Evolutionary conservation across 2,113 vertebrate genomes (phyloP).

Genomic region (Hemichromis elongatus): DNA sequence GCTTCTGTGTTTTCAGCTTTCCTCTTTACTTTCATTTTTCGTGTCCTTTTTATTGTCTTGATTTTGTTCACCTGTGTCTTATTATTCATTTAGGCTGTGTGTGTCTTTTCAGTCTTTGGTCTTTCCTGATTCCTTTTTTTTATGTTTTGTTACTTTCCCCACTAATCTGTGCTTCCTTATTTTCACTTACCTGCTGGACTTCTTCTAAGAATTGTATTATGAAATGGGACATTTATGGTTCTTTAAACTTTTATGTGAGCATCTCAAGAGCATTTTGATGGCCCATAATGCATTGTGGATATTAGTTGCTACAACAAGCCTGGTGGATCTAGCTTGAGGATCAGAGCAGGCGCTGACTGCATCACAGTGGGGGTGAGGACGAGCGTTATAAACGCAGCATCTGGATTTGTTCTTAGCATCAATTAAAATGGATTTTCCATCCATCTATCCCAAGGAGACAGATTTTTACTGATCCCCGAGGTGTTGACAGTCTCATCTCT

Average conservation of each 20-base stretch:
- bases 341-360: not conserved
- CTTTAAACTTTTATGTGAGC: not conserved
- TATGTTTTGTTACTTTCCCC: not conserved
- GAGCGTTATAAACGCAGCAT: constrained; percentile 5
- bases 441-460: not conserved
- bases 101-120: not conserved
- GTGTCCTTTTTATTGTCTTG: not conserved
- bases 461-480: not conserved
- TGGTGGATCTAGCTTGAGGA: not conserved
- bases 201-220: not conserved
- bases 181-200: not conserved
- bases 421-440: constrained; percentile 40
- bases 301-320: not conserved
- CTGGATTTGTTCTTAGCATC: constrained; percentile 51
- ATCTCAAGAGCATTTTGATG: not conserved
- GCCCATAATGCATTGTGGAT: not conserved
- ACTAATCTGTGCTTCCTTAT: not conserved
- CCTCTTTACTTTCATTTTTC: not conserved
- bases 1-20: not conserved
- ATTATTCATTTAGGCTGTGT: not conserved
- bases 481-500: constrained; percentile 33
- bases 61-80: not conserved
- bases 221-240: not conserved
- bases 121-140: not conserved
- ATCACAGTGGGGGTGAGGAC: not conserved